Evolutionary conservation across 2,113 vertebrate genomes (phyloP).

Genomic region (Spilogale gracilis): DNA sequence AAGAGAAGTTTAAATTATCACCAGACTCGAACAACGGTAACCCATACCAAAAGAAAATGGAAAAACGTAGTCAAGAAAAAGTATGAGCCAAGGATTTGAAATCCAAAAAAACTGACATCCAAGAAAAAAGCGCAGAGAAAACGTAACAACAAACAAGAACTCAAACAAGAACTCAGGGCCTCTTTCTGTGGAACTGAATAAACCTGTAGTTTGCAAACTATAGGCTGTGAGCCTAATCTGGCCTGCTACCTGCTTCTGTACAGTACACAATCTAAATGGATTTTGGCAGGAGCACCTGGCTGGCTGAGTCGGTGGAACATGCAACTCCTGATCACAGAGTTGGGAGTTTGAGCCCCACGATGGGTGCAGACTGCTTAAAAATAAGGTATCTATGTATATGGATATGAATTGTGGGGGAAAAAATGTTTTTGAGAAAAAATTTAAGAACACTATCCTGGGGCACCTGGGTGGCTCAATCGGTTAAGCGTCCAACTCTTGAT

Average conservation of each 20-base stretch:
- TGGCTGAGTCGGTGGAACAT: not conserved
- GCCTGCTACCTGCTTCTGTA: not conserved
- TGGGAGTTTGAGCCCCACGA: not conserved
- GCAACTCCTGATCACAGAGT: not conserved
- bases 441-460: not conserved
- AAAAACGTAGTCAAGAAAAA: not conserved
- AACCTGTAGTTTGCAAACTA: not conserved
- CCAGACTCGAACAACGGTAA: not conserved
- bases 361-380: not conserved
- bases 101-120: not conserved
- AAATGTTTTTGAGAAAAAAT: not conserved
- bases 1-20: not conserved
- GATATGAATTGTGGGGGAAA: not conserved
- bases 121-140: slow-evolving; percentile 22
- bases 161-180: not conserved
- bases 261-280: not conserved
- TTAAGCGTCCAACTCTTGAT: not conserved
- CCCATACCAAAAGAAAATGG: not conserved
- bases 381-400: not conserved
- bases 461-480: not conserved
- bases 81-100: slow-evolving; percentile 14
- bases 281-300: not conserved
- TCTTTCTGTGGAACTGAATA: not conserved
- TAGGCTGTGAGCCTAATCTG: not conserved
- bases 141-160: not conserved